Conservation (phyloP, 2,113 vertebrate species). For the Nothobranchius kuhntae region DNA sequence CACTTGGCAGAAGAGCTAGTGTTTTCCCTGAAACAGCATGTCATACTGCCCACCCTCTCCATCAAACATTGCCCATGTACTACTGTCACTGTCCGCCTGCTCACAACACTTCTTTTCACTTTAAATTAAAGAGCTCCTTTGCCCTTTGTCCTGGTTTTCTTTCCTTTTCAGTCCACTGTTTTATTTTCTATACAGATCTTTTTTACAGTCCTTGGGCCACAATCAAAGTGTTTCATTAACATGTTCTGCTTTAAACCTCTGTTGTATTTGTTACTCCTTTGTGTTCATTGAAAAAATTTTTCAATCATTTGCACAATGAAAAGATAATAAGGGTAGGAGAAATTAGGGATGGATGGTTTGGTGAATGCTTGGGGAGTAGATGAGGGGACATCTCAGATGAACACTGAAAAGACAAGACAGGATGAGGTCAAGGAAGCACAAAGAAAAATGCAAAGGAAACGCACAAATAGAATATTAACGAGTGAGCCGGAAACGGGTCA, state of each 20-base stretch:
- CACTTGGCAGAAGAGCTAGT: constrained; percentile 50
- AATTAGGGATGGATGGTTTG: constrained; percentile 12
- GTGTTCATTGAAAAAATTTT: background rate
- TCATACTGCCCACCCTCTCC: constrained; percentile 64
- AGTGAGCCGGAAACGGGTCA: constrained; percentile 52
- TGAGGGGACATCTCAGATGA: background rate
- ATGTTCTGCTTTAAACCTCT: constrained; percentile 9
- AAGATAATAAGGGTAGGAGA: background rate
- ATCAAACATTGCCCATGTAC: constrained; percentile 58
- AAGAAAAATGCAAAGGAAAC: constrained; percentile 8
- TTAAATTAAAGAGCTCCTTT: constrained; percentile 55
- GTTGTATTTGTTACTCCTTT: constrained; percentile 4
- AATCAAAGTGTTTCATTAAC: constrained; percentile 17
- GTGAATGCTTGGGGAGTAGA: background rate
- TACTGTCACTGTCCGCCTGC: constrained; percentile 43
- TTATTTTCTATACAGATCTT: constrained; percentile 8
- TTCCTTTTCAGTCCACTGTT: constrained; percentile 2
- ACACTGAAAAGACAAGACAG: constrained; percentile 21
- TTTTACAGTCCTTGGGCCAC: constrained; percentile 20
- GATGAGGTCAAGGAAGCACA: constrained; percentile 7
- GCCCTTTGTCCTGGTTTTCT: constrained; percentile 22
- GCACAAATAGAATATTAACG: constrained; percentile 11
- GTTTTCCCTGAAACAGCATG: constrained; percentile 61
- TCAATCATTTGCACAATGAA: background rate
- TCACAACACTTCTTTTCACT: constrained; percentile 56